phyloP scores from a whole-genome alignment of 2,797 vertebrate species.

The Gymnothorax javanicus region DNA sequence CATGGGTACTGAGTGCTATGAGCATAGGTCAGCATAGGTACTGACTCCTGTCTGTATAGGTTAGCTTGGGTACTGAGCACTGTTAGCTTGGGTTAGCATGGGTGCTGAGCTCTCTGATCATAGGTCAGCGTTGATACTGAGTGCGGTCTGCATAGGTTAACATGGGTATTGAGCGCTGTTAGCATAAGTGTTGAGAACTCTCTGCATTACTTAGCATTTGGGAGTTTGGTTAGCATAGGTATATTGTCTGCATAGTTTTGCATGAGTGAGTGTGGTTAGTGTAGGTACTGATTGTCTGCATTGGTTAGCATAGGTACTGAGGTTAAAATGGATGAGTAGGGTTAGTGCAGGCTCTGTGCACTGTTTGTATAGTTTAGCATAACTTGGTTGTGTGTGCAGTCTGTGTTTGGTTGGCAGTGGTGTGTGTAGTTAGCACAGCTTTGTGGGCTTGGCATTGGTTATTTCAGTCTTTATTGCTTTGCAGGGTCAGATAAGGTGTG shows the following conservation, averaged over 20 bases:
- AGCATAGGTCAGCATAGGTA: background rate
- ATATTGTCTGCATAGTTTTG: too few species aligned
- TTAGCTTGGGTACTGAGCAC: background rate
- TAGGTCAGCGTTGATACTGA: background rate
- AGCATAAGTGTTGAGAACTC: background rate
- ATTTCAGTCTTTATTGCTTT: background rate
- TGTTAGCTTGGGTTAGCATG: background rate
- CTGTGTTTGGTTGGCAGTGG: background rate
- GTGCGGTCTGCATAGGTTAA: background rate
- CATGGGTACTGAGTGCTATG: constrained; percentile 70
- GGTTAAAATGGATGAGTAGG: background rate
- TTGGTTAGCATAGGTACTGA: background rate
- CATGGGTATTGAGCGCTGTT: background rate
- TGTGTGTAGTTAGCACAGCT: background rate
- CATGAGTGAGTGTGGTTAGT: background rate
- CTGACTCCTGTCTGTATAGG: background rate
- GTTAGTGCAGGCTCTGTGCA: background rate
- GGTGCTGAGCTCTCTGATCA: background rate
- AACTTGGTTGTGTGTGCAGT: too few species aligned
- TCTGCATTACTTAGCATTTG: background rate
- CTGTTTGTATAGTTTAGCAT: background rate
- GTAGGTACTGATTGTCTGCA: background rate
- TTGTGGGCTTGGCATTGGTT: background rate
- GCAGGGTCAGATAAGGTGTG: background rate
- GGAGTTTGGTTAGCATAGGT: background rate